Conservation (phyloP, 2,888 invertebrate genomes). For the Quadriops clusia region DNA sequence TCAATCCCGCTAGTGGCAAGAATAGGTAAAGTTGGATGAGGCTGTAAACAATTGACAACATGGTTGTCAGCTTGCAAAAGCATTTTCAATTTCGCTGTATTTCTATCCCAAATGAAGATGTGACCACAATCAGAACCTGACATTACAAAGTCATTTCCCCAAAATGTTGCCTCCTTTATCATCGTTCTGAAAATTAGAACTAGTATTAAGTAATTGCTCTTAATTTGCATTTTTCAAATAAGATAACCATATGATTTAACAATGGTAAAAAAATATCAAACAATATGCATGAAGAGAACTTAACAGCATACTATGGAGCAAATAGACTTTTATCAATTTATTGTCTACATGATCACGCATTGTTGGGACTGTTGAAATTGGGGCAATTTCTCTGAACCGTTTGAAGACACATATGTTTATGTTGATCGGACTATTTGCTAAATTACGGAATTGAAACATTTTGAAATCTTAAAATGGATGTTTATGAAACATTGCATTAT, state of each 20-base stretch:
- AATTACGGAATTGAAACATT: no score
- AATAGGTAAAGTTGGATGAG: constrained; percentile 64
- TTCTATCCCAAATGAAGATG: constrained; percentile 70
- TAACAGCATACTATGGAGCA: no score
- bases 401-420: no score
- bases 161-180: constrained; percentile 80
- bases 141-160: constrained; percentile 70
- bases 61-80: constrained; percentile 70
- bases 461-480: no score
- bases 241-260: not conserved
- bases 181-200: constrained; percentile 45
- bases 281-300: not conserved
- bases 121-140: constrained; percentile 86
- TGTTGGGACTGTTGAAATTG: no score
- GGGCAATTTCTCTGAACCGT: no score
- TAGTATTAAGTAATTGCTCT: constrained; percentile 5
- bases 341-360: no score
- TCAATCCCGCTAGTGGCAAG: constrained; percentile 81
- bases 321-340: no score
- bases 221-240: no score
- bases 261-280: constrained; percentile 2
- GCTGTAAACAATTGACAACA: constrained; percentile 75
- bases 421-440: no score
- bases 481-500: no score
- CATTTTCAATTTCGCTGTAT: constrained; percentile 58